A percentile compares a stretch with the other conserved stretches of the same genome.
Evolutionary conservation across 2,797 vertebrate genomes (phyloP).

Genomic region (Cirrhinus molitorella): DNA sequence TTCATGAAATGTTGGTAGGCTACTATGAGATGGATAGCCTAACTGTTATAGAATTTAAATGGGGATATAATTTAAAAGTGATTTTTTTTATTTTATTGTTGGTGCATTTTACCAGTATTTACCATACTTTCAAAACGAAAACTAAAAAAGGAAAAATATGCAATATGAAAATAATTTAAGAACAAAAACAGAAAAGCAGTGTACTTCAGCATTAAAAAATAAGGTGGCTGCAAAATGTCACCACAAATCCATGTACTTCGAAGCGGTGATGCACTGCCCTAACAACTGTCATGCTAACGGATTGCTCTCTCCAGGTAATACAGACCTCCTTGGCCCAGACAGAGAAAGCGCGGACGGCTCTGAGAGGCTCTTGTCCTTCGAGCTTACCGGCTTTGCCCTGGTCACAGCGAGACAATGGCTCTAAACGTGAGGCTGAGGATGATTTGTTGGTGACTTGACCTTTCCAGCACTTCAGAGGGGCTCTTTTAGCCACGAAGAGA

Average conservation of each 20-base stretch:
- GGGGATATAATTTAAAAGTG: no score
- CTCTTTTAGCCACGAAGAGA: conserved; percentile 15
- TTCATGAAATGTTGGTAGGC: no score
- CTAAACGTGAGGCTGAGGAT: conserved; percentile 39
- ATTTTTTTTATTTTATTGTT: no score
- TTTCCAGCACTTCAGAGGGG: conserved; percentile 53
- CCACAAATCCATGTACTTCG: neutral
- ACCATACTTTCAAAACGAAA: no score
- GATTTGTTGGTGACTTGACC: conserved; percentile 55
- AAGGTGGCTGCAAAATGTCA: neutral
- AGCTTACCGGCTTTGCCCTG: conserved; percentile 39
- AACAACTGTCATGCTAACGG: conserved; percentile 7
- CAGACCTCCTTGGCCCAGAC: conserved; percentile 4
- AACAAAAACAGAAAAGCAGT: no score
- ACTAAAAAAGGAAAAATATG: no score
- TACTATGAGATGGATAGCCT: no score
- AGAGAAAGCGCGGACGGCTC: conserved; percentile 8
- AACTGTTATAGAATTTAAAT: no score
- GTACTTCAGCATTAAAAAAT: neutral
- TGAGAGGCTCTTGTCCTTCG: conserved; percentile 46
- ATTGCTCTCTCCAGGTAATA: conserved; percentile 8
- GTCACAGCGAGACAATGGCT: conserved; percentile 48
- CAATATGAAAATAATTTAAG: no score
- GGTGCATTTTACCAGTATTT: no score
- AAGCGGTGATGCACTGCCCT: neutral